These are phyloP conservation scores for Cyanocitta stelleri DNA, from an alignment of 2,113 vertebrate species.

Conservation along the genomic window DNA sequence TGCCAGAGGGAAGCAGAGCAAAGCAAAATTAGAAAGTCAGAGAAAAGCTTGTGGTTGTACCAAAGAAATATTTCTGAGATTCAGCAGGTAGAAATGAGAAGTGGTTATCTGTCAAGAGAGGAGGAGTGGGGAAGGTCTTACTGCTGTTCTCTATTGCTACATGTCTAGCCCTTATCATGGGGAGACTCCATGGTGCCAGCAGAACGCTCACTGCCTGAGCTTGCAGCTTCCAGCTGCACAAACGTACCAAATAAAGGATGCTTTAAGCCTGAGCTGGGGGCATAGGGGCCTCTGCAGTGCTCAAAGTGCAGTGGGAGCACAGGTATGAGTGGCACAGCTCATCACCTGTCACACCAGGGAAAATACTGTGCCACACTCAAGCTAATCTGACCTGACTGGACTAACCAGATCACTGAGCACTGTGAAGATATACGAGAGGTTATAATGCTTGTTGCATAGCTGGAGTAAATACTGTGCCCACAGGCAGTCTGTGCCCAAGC, in stretches of 20 bases:
- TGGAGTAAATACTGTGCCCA: background rate
- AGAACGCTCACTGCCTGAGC: background rate
- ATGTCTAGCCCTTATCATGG: background rate
- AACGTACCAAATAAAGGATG: background rate
- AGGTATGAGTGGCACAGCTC: background rate
- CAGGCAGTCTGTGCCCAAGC: background rate
- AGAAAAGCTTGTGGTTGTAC: background rate
- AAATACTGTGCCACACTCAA: rapidly evolving
- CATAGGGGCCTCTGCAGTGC: rapidly evolving
- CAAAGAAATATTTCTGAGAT: background rate
- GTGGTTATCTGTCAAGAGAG: background rate
- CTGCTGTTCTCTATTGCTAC: background rate
- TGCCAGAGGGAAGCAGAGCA: background rate
- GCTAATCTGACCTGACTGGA: background rate
- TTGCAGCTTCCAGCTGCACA: background rate
- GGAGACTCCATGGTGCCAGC: background rate
- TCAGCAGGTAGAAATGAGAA: background rate
- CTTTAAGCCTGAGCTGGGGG: background rate
- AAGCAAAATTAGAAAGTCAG: background rate
- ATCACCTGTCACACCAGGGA: background rate
- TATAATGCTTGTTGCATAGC: background rate
- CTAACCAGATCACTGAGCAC: background rate
- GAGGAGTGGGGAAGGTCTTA: background rate
- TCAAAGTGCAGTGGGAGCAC: background rate
- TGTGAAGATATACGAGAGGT: background rate